Evolutionary conservation across 2,888 invertebrate species (phyloP), one percentile per base, ranked within the genome.

Genomic region (Platycheirus albimanus): DNA sequence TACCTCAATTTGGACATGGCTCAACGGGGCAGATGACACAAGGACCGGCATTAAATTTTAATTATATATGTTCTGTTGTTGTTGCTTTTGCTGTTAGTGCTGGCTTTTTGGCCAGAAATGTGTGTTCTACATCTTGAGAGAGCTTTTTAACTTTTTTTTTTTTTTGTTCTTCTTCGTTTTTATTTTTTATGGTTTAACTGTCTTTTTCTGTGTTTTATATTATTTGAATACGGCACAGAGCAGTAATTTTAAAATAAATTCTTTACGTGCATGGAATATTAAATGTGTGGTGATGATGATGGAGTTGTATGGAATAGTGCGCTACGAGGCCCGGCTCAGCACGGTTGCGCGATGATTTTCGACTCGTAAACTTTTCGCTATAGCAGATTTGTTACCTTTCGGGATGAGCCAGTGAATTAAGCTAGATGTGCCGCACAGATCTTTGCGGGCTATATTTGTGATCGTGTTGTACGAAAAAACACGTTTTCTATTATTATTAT

Each of bases 91-190:
- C 17, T 36, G 17, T 33, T n/a, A 13, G 0, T 3, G 5, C 17
- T 56, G 38, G 80, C 67, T 79, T 81, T 80, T 81, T 78, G 70
- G 41, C 67, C 75, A 83, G 70, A 83, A 85, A 75, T 85, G 52
- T 83, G 78, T 85, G 85, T 85, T 85, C 85, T 83, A 85, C 85
- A 83, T 85, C 80, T 81, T 52, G 61, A 76, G 70, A 76, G 66
- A 76, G 80, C 76, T 66, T 72, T 78, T 63, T 30, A 70, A 49
- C 43, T 33, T 47, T 38, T 51, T 47, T 28, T 13, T 30, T 17
- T 41, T 51, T 20, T 19, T 30, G 1, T 61, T 41, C 13, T 64
- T 19, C n/a, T n/a, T n/a, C n/a, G n/a, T n/a, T n/a, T 38, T 43
- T 72, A 41, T 47, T 63, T 33, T 33, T 33, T 33, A 33, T 8